These are phyloP conservation scores for Ictalurus furcatus DNA, from an alignment of 2,113 vertebrate species.

Conservation along the genomic window DNA sequence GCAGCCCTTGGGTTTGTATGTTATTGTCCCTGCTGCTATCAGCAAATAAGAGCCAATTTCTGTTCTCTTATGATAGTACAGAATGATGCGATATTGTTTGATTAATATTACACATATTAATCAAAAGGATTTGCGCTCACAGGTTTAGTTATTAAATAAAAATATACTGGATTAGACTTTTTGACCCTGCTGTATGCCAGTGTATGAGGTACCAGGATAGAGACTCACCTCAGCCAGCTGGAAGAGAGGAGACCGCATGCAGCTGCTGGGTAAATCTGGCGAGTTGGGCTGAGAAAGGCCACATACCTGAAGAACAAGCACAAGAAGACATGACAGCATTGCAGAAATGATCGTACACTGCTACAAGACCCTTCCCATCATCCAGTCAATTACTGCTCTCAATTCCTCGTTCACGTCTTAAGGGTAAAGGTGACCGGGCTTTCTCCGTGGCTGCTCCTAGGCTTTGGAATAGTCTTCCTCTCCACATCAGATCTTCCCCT, in stretches of 20 bases:
- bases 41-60: background rate
- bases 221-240: conserved; percentile 82
- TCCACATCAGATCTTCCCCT: no score
- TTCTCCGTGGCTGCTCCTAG: no score
- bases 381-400: no score
- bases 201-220: background rate
- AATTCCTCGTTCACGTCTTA: no score
- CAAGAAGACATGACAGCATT: background rate
- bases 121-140: background rate
- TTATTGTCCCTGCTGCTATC: background rate
- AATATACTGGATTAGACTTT: background rate
- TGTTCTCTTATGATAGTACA: background rate
- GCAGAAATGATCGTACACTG: background rate
- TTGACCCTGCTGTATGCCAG: background rate
- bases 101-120: background rate
- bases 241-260: conserved; percentile 81
- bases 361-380: no score
- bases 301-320: conserved; percentile 68
- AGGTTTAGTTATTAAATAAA: background rate
- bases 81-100: background rate
- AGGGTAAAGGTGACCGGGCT: no score
- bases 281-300: conserved; percentile 75
- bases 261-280: conserved; percentile 78
- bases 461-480: no score
- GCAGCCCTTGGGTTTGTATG: background rate